Conservation (phyloP, 2,888 invertebrate species). For the Alviniconcha strummeri region DNA sequence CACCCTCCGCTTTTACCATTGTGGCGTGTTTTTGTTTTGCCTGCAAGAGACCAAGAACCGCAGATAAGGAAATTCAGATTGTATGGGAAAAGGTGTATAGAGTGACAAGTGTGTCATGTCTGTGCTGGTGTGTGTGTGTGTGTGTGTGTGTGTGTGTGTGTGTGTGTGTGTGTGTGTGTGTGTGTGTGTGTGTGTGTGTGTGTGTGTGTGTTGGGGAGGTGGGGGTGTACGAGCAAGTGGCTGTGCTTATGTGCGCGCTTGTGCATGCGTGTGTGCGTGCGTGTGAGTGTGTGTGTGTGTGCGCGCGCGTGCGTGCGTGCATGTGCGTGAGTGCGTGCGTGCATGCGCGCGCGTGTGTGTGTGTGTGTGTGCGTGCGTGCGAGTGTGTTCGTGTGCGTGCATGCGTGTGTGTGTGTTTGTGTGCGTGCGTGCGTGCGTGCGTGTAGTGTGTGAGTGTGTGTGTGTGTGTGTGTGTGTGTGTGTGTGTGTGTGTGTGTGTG, state of each 20-base stretch:
- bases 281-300: slow-evolving; percentile 1
- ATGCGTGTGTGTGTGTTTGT: too few species aligned
- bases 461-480: too few species aligned
- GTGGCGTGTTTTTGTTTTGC: too few species aligned
- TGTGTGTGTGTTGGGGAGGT: neutral
- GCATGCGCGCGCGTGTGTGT: neutral
- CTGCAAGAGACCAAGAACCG: too few species aligned
- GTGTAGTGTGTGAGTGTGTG: too few species aligned
- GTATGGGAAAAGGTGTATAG: too few species aligned
- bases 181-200: neutral
- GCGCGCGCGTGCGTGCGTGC: neutral
- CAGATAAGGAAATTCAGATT: too few species aligned
- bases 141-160: neutral
- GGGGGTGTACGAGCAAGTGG: neutral
- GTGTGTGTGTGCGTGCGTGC: neutral
- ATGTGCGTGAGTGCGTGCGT: slow-evolving; percentile 1
- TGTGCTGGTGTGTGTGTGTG: neutral
- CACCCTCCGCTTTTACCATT: too few species aligned
- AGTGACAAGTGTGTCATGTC: too few species aligned
- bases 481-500: too few species aligned
- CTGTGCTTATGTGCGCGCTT: neutral
- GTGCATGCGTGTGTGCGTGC: slow-evolving; percentile 1
- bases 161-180: slow-evolving; percentile 12
- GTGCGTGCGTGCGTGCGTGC: too few species aligned
- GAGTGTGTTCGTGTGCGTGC: too few species aligned